Evolutionary conservation across 2,797 vertebrate genomes (phyloP).

Genomic region (Sitta carolinensis): DNA sequence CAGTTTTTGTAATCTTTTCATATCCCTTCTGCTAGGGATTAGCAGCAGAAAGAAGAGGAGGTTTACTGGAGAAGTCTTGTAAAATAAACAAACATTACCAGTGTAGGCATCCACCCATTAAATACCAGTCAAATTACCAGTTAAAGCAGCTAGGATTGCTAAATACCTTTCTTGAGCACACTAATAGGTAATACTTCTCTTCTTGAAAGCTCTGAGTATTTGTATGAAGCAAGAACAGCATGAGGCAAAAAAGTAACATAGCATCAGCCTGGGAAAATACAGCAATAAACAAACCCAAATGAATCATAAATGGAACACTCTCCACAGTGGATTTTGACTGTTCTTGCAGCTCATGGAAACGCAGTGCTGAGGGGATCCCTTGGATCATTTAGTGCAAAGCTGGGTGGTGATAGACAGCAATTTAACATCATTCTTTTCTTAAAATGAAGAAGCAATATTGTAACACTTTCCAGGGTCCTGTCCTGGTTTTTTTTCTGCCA

Average conservation of each 20-base stretch:
- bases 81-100: constrained; percentile 53
- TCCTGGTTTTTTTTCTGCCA: not conserved
- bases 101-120: constrained; percentile 38
- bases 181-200: constrained; percentile 44
- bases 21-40: constrained; percentile 56
- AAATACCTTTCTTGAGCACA: constrained; percentile 38
- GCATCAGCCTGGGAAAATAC: constrained; percentile 2
- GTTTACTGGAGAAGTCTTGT: constrained; percentile 20
- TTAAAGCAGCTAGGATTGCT: constrained; percentile 48
- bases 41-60: constrained; percentile 16
- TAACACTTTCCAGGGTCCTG: not conserved
- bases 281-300: constrained; percentile 3
- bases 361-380: not conserved
- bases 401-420: not conserved
- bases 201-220: constrained; percentile 21
- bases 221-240: not conserved
- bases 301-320: not conserved
- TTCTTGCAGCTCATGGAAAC: not conserved
- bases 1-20: constrained; percentile 45
- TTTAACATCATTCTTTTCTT: not conserved
- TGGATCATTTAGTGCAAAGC: not conserved
- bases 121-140: constrained; percentile 46
- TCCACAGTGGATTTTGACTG: not conserved
- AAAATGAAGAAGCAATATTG: rapidly evolving
- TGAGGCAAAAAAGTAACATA: not conserved